Percentiles rank a stretch among this genome's conserved stretches.
These are phyloP conservation scores for Abscondita cerata DNA, from an alignment of 2,888 invertebrate genomes.

Conservation along the genomic window DNA sequence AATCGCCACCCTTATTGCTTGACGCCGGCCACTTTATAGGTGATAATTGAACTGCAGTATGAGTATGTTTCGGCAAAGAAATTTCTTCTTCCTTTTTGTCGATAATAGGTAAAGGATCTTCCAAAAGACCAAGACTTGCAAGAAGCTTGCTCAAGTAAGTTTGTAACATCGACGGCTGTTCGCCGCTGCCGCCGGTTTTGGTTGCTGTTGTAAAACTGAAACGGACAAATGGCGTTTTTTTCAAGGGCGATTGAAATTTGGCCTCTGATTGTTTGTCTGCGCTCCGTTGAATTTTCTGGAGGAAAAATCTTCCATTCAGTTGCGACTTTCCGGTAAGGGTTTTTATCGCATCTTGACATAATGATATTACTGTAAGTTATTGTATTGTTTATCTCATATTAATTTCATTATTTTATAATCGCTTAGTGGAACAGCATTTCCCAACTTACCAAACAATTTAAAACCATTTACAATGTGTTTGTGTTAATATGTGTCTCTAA, in stretches of 20 bases:
- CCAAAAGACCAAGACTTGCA: conserved; percentile 23
- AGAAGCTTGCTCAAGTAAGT: conserved; percentile 37
- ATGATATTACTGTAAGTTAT: conserved; percentile 55
- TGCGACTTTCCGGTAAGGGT: conserved; percentile 47
- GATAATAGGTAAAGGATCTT: not conserved
- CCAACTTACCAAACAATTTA: no score
- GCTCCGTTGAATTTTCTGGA: conserved; percentile 38
- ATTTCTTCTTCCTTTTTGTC: not conserved
- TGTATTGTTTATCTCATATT: conserved; percentile 15
- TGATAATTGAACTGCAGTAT: not conserved
- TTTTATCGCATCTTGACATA: conserved; percentile 57
- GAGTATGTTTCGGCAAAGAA: no score
- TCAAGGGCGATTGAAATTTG: conserved; percentile 45
- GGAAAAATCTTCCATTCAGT: conserved; percentile 48
- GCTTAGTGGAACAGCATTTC: conserved; percentile 10
- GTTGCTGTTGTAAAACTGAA: conserved; percentile 42
- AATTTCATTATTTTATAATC: not conserved
- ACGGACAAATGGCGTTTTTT: conserved; percentile 42
- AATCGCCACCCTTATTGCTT: no score
- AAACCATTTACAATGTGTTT: no score
- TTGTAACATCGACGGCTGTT: conserved; percentile 31
- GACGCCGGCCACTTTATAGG: not conserved
- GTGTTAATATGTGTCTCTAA: no score
- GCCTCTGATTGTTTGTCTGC: conserved; percentile 31
- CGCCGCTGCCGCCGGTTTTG: conserved; percentile 30